Evolutionary conservation across 2,888 invertebrate genomes (phyloP).

Genomic region (Agrotis exclamationis): DNA sequence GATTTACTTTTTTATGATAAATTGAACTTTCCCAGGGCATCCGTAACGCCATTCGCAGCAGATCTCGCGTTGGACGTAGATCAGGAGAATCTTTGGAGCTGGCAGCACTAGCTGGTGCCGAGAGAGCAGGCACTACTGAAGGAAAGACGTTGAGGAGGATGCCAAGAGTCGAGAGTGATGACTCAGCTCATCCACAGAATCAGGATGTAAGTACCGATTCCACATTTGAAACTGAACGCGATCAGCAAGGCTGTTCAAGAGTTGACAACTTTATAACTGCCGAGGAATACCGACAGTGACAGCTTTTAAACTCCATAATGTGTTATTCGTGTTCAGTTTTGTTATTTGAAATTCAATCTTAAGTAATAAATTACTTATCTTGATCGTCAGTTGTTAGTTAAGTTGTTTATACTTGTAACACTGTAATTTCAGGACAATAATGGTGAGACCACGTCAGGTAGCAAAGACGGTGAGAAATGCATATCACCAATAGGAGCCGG

Average conservation of each 20-base stretch:
- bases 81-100: constrained; percentile 93
- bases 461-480: constrained; percentile 91
- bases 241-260: too few relatives aligned
- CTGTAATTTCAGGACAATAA: constrained; percentile 80
- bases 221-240: too few relatives aligned
- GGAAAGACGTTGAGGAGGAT: constrained; percentile 93
- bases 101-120: constrained; percentile 82
- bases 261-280: too few relatives aligned
- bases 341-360: too few relatives aligned
- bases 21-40: constrained; percentile 84
- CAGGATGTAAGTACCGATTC: constrained; percentile 68
- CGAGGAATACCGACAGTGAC: too few relatives aligned
- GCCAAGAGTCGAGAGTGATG: constrained; percentile 94
- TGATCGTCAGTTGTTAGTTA: neutral
- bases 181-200: constrained; percentile 87
- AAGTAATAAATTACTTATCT: neutral
- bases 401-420: neutral
- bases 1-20: neutral
- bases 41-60: constrained; percentile 91
- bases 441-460: constrained; percentile 84
- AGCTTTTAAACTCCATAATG: too few relatives aligned
- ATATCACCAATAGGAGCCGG: constrained; percentile 96
- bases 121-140: constrained; percentile 82
- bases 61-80: constrained; percentile 90
- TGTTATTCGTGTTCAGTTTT: too few relatives aligned